A percentile compares a stretch with the other conserved stretches of the same genome.
These are phyloP conservation scores for Lysandra coridon DNA, from an alignment of 2,888 invertebrate species.

Conservation along the genomic window DNA sequence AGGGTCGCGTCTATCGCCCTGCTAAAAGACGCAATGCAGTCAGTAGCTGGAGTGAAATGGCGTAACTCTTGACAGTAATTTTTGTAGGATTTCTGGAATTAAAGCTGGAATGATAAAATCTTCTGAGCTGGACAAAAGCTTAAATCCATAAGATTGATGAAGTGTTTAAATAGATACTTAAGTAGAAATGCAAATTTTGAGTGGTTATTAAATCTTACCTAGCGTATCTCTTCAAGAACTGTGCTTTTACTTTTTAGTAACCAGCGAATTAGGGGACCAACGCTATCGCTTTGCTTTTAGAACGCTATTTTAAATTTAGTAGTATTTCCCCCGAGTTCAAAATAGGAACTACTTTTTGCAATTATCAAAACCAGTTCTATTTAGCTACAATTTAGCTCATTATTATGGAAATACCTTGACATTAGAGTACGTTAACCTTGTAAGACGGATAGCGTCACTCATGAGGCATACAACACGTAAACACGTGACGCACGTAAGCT, in stretches of 20 bases:
- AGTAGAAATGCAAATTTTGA: no score
- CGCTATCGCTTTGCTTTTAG: no score
- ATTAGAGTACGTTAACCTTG: slow-evolving; percentile 15
- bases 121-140: no score
- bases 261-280: no score
- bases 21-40: not conserved
- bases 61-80: not conserved
- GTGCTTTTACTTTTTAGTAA: no score
- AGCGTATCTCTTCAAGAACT: no score
- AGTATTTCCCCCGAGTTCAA: not conserved
- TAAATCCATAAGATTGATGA: no score
- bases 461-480: not conserved
- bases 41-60: not conserved
- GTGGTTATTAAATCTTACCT: no score
- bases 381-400: not conserved
- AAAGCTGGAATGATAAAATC: not conserved
- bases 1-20: not conserved
- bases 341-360: not conserved
- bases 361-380: not conserved
- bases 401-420: not conserved
- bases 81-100: not conserved
- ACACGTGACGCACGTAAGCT: not conserved
- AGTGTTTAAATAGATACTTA: no score
- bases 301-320: no score
- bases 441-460: not conserved